A percentile compares a stretch with the other conserved stretches of the same genome.
Conservation (phyloP, 2,797 vertebrate species). For the Sebastiscus tertius region DNA sequence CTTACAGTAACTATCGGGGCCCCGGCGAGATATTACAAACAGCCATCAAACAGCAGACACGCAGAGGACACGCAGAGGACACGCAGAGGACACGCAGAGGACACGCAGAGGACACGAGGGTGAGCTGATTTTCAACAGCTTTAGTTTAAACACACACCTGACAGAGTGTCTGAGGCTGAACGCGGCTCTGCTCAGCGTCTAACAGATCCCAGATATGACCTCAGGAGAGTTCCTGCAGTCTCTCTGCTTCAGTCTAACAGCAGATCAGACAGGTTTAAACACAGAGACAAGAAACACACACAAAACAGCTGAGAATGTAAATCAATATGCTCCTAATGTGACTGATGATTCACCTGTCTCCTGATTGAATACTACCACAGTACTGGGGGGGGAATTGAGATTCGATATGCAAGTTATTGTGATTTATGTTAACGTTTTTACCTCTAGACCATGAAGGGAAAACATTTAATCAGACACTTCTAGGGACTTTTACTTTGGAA, state of each 20-base stretch:
- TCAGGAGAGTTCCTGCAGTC: not conserved
- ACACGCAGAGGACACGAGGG: not conserved
- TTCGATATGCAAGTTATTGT: no score
- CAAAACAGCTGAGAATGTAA: not conserved
- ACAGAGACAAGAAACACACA: not conserved
- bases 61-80: not conserved
- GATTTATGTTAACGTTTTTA: no score
- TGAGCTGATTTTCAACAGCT: not conserved
- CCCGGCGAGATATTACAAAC: slow-evolving; percentile 10
- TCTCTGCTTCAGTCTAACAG: not conserved
- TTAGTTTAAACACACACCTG: slow-evolving; percentile 15
- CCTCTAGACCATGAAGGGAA: no score
- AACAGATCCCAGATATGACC: not conserved
- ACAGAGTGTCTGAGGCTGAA: not conserved
- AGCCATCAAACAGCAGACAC: slow-evolving; percentile 19
- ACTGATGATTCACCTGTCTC: no score
- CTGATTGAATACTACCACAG: no score
- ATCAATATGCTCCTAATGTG: not conserved
- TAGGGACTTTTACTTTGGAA: no score
- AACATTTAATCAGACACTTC: no score
- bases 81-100: not conserved
- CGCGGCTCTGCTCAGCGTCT: slow-evolving; percentile 11
- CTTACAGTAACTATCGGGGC: not conserved
- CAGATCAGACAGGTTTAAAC: not conserved
- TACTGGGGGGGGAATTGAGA: no score